These are phyloP conservation scores for Trichechus manatus DNA, from an alignment of 2,113 vertebrate species.

Conservation along the genomic window DNA sequence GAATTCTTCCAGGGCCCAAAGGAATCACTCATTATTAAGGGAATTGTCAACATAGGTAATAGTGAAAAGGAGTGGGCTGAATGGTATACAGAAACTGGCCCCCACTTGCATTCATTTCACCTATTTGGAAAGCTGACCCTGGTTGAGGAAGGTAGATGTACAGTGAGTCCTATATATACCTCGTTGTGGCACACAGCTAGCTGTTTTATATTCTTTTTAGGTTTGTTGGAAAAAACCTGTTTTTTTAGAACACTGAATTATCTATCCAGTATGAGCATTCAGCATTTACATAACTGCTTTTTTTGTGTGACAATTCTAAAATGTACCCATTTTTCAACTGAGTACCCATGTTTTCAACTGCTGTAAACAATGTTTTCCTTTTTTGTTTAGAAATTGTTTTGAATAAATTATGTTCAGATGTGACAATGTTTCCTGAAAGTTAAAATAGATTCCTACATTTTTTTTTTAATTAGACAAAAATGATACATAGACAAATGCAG, in stretches of 20 bases:
- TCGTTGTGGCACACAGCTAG: background rate
- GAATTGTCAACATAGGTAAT: background rate
- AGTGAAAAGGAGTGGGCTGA: background rate
- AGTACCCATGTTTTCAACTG: slow-evolving; percentile 6
- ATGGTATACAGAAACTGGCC: background rate
- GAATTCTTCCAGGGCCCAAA: background rate
- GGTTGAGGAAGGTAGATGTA: background rate
- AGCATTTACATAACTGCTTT: background rate
- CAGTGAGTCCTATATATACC: background rate
- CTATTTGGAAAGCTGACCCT: background rate
- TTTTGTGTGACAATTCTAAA: slow-evolving; percentile 39
- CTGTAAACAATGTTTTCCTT: background rate
- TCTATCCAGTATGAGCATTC: background rate
- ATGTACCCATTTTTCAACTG: background rate
- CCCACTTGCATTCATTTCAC: background rate
- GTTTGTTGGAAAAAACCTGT: background rate
- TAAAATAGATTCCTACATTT: background rate
- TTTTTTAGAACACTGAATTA: background rate
- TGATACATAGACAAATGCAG: background rate
- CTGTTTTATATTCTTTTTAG: background rate
- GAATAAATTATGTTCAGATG: background rate
- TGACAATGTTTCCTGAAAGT: background rate
- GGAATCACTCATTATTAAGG: background rate
- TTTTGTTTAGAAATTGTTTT: slow-evolving; percentile 32
- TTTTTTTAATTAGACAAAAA: background rate